phyloP scores from a whole-genome alignment of 1,140 invertebrate genomes.

The Bemisia tabaci region DNA sequence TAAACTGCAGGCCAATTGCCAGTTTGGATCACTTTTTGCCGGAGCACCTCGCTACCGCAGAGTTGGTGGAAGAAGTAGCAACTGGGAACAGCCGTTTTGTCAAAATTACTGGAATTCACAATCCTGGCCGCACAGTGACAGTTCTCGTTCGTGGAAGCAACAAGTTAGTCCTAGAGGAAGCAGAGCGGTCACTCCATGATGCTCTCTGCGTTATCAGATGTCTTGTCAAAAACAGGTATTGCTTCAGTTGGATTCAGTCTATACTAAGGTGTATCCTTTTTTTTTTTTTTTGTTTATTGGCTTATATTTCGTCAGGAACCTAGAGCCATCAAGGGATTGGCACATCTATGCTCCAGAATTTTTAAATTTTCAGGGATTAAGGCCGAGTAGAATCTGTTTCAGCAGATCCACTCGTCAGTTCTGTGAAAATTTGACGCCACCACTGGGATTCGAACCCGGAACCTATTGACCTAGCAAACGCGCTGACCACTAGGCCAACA shows the following conservation, averaged over 20 bases:
- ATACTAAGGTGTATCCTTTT: too few species aligned
- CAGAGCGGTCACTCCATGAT: constrained; percentile 91
- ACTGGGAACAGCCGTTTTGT: constrained; percentile 86
- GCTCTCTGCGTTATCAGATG: constrained; percentile 96
- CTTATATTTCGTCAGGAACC: constrained; percentile 17
- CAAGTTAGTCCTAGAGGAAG: constrained; percentile 90
- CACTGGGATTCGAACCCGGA: too few species aligned
- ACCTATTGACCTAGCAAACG: too few species aligned
- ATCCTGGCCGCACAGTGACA: constrained; percentile 80
- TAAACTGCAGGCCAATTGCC: constrained; percentile 93
- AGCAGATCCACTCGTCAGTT: too few species aligned
- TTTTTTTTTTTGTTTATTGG: too few species aligned
- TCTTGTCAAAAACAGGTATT: constrained; percentile 73
- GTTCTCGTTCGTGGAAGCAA: constrained; percentile 94
- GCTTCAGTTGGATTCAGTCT: not conserved
- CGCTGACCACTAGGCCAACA: too few species aligned
- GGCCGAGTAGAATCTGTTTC: too few species aligned
- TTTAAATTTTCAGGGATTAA: too few species aligned
- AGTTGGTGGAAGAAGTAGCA: constrained; percentile 87
- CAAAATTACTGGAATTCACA: constrained; percentile 82
- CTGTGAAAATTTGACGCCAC: too few species aligned
- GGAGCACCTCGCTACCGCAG: constrained; percentile 82
- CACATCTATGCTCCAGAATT: too few species aligned
- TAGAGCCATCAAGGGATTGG: not conserved
- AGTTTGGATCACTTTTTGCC: constrained; percentile 92